Evolutionary conservation across 64 coral and sea anemone genomes (phyloP), one percentile per base, ranked within the genome.

Genomic region (Actinia equina): DNA sequence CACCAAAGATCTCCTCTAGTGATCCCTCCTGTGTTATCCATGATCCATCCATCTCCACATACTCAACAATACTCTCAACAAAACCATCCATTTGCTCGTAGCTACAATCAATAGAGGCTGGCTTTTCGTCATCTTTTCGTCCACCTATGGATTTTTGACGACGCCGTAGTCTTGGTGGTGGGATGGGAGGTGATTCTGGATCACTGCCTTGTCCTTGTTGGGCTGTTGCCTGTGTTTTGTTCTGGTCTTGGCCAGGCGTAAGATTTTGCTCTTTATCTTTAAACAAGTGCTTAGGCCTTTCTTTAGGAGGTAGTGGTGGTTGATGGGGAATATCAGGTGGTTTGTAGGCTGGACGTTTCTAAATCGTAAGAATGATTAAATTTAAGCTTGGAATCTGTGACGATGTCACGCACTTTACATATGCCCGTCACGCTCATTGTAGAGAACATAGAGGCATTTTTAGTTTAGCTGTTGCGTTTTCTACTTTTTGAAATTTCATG

Each of bases 321-420:
- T 74, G 22, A 30, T 74, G 27, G 7, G 69, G 69, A 81, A 81
- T 51, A 81, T 44, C 43, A 37, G 78, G 78, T 44, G 78, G 45
- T 49, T 49, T 81, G 78, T 81, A 81, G 9, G 1, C 17, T 81
- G 78, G 78, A 81, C 49, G 78, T 81, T 81, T 81, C 78, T 81
- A 81, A 81, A 79, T 44, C 4, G 17, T 8, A 65, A 9, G 7
- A 65, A 23, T n/a, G 10, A 57, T 20, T 22, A 7, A 65, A 65
- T 65, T n/a, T 14, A 37, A 37, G 30, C 30, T 37, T 37, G 30
- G 62, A 65, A n/a, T 65, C 7, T 4, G 62, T 5, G 62, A 65
- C 62, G 4, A 25, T 65, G 22, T 65, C 46, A 49, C 46, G 46
- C 46, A 49, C 46, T 49, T 49, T 49, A 8, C 30, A 37, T 49